Conservation (phyloP, 2,888 invertebrate species). For the Colletes collaris region DNA sequence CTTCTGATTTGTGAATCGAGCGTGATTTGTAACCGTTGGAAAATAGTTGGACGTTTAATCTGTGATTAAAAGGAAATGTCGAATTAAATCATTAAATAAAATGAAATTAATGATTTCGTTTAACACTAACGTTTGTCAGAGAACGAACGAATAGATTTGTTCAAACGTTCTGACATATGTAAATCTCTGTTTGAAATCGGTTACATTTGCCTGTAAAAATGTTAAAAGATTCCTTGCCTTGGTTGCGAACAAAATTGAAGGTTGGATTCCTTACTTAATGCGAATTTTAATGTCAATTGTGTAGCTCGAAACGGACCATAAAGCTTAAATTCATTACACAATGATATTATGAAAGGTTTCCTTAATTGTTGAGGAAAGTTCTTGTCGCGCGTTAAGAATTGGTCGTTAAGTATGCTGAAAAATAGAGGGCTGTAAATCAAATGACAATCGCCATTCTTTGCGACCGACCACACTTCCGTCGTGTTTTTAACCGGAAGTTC, state of each 20-base stretch:
- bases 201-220: neutral
- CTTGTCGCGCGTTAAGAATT: slow-evolving; percentile 46
- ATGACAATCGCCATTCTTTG: slow-evolving; percentile 62
- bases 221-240: neutral
- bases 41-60: neutral
- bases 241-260: slow-evolving; percentile 20
- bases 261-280: slow-evolving; percentile 19
- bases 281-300: slow-evolving; percentile 15
- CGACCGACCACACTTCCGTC: slow-evolving; percentile 49
- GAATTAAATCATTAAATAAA: neutral
- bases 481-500: slow-evolving; percentile 36
- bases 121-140: neutral
- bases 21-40: neutral
- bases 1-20: slow-evolving; percentile 16
- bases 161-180: neutral
- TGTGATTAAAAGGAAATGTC: neutral
- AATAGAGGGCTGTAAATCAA: slow-evolving; percentile 72
- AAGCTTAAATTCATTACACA: slow-evolving; percentile 30
- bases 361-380: neutral
- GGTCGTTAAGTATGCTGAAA: slow-evolving; percentile 58
- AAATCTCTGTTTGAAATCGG: slow-evolving; percentile 1
- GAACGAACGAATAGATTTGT: neutral
- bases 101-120: slow-evolving; percentile 3
- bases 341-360: slow-evolving; percentile 4
- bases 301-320: neutral